These are phyloP conservation scores for Musca domestica DNA, from an alignment of 1,140 invertebrate genomes.

Conservation along the genomic window DNA sequence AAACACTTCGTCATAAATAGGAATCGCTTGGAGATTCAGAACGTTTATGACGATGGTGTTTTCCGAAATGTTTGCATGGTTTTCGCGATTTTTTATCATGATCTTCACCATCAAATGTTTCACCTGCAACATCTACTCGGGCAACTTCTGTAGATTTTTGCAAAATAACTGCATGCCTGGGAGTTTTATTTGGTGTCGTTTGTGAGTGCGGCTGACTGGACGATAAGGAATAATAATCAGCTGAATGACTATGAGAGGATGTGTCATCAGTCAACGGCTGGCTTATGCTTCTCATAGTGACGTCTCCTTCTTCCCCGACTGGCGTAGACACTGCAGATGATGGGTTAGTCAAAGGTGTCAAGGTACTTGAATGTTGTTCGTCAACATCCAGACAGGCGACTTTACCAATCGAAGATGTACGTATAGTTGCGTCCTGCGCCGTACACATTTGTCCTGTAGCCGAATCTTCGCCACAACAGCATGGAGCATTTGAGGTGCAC, in stretches of 20 bases:
- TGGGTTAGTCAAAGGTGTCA: conserved; percentile 39
- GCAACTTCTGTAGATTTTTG: not conserved
- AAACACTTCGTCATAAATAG: conserved; percentile 54
- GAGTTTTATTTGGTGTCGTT: conserved; percentile 19
- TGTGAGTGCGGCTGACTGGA: conserved; percentile 28
- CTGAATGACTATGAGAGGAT: conserved; percentile 48
- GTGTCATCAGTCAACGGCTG: conserved; percentile 38
- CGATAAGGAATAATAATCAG: conserved; percentile 47
- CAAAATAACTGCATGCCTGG: not conserved
- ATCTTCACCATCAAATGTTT: not conserved
- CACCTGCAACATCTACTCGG: not conserved
- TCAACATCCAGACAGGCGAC: not conserved
- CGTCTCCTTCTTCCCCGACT: conserved; percentile 31
- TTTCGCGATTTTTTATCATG: conserved; percentile 14
- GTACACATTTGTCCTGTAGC: conserved; percentile 30
- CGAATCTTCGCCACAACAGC: conserved; percentile 33
- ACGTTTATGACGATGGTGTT: conserved; percentile 42
- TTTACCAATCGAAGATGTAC: conserved; percentile 3
- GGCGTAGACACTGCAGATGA: conserved; percentile 26
- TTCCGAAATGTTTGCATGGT: conserved; percentile 37
- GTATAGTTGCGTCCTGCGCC: conserved; percentile 13
- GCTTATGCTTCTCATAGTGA: conserved; percentile 38
- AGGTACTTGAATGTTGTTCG: conserved; percentile 39
- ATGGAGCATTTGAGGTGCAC: conserved; percentile 41
- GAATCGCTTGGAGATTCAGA: conserved; percentile 35